Percentiles rank a stretch among this genome's conserved stretches.
These are phyloP conservation scores for Erpetoichthys calabaricus DNA, from an alignment of 2,797 vertebrate genomes.

Conservation along the genomic window DNA sequence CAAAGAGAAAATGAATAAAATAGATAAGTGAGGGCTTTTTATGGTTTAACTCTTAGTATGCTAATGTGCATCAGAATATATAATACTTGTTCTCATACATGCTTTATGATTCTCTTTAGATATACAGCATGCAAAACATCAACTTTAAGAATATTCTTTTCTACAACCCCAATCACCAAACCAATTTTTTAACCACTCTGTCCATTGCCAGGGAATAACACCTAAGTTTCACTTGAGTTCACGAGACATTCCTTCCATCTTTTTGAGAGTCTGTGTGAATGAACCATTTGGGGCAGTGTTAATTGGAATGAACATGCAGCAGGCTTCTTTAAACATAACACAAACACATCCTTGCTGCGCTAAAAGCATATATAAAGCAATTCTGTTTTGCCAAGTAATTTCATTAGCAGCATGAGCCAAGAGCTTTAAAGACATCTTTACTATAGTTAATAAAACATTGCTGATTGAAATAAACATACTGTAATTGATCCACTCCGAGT, in stretches of 20 bases:
- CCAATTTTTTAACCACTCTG: too few species aligned
- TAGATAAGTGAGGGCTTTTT: too few species aligned
- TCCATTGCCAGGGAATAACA: too few species aligned
- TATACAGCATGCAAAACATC: too few species aligned
- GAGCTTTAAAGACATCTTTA: not conserved
- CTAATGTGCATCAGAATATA: too few species aligned
- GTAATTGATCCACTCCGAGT: not conserved
- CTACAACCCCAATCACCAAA: too few species aligned
- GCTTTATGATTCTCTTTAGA: too few species aligned
- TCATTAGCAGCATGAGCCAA: not conserved
- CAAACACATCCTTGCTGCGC: conserved; percentile 7
- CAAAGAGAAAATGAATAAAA: too few species aligned
- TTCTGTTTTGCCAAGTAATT: conserved; percentile 3
- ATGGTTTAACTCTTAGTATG: too few species aligned
- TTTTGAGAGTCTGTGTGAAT: not conserved
- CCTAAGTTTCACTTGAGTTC: not conserved
- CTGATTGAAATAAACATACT: conserved; percentile 7
- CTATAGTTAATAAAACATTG: conserved; percentile 6
- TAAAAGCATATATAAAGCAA: conserved; percentile 1
- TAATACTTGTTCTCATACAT: too few species aligned
- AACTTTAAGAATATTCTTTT: too few species aligned
- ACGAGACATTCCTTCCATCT: not conserved
- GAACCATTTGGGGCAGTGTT: conserved; percentile 1
- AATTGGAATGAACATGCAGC: not conserved
- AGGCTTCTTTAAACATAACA: not conserved